phyloP scores from a whole-genome alignment of 2,113 vertebrate genomes.

The Odocoileus hemionus region DNA sequence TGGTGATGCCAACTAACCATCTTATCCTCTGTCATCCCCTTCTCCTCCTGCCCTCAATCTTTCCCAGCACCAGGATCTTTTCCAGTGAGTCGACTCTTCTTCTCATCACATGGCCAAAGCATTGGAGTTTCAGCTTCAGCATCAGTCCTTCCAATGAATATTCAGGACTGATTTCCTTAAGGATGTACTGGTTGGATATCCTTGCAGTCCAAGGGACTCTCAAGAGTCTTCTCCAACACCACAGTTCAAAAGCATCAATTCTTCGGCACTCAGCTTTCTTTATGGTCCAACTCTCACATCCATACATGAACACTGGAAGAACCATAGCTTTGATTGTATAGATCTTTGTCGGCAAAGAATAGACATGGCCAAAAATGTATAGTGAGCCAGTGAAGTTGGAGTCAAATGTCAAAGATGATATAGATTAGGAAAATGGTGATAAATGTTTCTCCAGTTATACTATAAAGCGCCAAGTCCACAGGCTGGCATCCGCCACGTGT shows the following conservation, averaged over 20 bases:
- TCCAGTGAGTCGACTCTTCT: not conserved
- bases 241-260: not conserved
- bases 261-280: not conserved
- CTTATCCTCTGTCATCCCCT: not conserved
- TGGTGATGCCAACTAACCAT: not conserved
- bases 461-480: fast-evolving
- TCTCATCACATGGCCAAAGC: not conserved
- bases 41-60: not conserved
- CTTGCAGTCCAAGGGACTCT: not conserved
- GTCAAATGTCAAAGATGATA: fast-evolving
- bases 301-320: not conserved
- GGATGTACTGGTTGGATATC: not conserved
- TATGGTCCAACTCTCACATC: not conserved
- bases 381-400: fast-evolving
- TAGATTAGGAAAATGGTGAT: not conserved
- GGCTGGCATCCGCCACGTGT: fast-evolving
- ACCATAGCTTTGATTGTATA: not conserved
- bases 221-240: not conserved
- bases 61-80: not conserved
- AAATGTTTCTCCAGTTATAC: not conserved
- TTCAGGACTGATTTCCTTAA: not conserved
- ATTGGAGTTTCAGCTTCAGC: not conserved
- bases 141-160: not conserved
- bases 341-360: not conserved
- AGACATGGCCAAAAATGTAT: fast-evolving